phyloP scores from a whole-genome alignment of 2,797 vertebrate genomes.

The Decapterus maruadsi region DNA sequence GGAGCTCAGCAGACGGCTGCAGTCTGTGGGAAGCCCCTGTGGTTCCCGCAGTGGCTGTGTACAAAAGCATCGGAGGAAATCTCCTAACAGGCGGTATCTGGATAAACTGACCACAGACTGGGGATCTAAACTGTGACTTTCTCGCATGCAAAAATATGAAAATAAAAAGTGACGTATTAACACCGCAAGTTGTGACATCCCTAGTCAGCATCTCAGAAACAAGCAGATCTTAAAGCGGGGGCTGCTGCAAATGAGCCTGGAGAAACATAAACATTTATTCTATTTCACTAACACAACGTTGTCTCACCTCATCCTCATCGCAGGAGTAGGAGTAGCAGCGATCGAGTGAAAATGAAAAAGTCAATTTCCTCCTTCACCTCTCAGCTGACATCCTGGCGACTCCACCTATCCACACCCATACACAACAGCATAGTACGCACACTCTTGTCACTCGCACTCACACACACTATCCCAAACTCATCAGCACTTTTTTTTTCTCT shows the following conservation, averaged over 20 bases:
- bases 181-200: no score
- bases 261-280: neutral
- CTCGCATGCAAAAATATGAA: no score
- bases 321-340: conserved; percentile 9
- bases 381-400: conserved; percentile 40
- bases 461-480: conserved; percentile 62
- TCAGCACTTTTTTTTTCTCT: conserved; percentile 60
- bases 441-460: conserved; percentile 11
- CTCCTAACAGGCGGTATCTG: no score
- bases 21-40: no score
- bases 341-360: conserved; percentile 16
- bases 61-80: no score
- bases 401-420: conserved; percentile 30
- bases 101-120: no score
- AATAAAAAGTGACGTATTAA: no score
- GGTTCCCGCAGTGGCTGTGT: no score
- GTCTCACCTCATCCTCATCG: neutral
- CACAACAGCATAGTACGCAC: conserved; percentile 11
- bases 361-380: conserved; percentile 61
- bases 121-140: no score
- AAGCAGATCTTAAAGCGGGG: conserved; percentile 26
- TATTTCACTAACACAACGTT: neutral
- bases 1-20: no score
- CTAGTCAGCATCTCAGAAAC: conserved; percentile 46
- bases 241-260: neutral